Conservation (phyloP, 2,797 vertebrate species). For the Scolopax rusticola region DNA sequence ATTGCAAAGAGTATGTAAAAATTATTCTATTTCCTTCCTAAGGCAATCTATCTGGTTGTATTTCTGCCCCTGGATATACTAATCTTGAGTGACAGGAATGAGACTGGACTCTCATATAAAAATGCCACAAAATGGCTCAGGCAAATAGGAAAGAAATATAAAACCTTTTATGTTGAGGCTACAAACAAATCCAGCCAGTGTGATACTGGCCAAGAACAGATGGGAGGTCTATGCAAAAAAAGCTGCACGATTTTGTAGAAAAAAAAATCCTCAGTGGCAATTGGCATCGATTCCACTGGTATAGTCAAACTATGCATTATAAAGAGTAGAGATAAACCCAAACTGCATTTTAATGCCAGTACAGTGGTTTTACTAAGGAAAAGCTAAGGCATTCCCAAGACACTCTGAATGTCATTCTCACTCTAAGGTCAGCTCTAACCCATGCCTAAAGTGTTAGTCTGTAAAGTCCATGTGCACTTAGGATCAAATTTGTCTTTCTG, state of each 20-base stretch:
- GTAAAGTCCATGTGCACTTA: not conserved
- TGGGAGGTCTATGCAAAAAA: not conserved
- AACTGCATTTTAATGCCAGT: not conserved
- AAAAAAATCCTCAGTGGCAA: not conserved
- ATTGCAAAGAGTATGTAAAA: not conserved
- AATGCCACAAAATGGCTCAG: not conserved
- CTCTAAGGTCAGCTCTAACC: not conserved
- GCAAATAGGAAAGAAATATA: not conserved
- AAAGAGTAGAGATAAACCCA: not conserved
- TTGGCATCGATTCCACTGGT: not conserved
- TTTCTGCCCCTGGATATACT: not conserved
- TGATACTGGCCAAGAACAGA: not conserved
- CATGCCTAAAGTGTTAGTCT: not conserved
- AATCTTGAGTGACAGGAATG: not conserved
- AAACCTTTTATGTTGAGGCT: not conserved
- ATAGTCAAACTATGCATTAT: not conserved
- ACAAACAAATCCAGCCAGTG: not conserved
- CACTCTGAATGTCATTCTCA: not conserved
- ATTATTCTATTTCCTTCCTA: not conserved
- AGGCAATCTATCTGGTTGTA: not conserved
- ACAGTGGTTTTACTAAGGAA: not conserved
- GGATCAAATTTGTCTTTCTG: not conserved
- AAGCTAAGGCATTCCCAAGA: not conserved
- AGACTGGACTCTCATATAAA: not conserved
- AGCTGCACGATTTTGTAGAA: accelerated